Evolutionary conservation across 2,797 vertebrate genomes (phyloP), one percentile per base, ranked within the genome.

Genomic region (Anas acuta): DNA sequence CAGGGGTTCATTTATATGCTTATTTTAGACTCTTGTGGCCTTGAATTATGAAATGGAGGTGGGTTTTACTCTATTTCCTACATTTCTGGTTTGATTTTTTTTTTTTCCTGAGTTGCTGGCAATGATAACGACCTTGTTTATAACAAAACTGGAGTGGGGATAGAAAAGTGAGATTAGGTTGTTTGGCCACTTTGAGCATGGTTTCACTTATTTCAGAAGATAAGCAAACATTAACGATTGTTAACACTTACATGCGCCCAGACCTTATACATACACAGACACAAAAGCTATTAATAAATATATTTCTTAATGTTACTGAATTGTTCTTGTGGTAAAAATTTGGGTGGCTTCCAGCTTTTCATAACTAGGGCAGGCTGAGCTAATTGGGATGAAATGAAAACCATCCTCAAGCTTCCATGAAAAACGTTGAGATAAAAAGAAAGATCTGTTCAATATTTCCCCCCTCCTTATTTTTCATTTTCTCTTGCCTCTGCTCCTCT

Each of bases 361-460:
- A 7, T 58, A 87, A 49, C 17, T n/a, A n/a, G 49, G 7, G 23
- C 74, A 93, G 45, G n/a, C 47, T 85, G 72, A 89, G 33, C 13
- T 95, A 80, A 82, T 25, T 87, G 39, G 21, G 54, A 85, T 89
- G 54, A 95, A 95, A 95, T 83, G 17, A 93, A 87, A 96, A 80
- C 35, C 43, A 77, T 83, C 35, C 35, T 87, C 57, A 85, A 65
- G 15, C 58, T 84, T 87, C 86, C 79, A 70, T 74, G 62, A 93
- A 69, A 92, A 93, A 80, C 23, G 4, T 4, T 80, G 51, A 91
- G 30, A 84, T 56, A 14, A 25, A 20, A 70, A 87, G 33, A 26
- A 25, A 70, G 0, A 35, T 56, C 51, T 87, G 41, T 87, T 96
- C 54, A 75, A 5, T 60, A 72, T 90, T 92, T 89, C 13, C 64